Evolutionary conservation across 2,888 invertebrate species (phyloP), one percentile per base, ranked within the genome.

Genomic region (Melanostoma scalare): DNA sequence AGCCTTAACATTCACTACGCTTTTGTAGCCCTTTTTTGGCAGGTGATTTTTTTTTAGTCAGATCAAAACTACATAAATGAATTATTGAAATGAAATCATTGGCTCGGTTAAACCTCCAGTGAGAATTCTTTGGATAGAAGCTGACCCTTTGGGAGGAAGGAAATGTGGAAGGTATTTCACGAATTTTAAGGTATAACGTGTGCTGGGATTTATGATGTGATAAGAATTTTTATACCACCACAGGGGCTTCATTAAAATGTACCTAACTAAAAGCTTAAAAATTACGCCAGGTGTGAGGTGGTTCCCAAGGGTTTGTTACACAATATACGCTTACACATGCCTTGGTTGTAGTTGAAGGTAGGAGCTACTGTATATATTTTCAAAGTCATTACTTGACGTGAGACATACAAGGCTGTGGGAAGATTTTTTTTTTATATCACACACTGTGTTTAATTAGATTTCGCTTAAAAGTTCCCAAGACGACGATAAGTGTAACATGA

Each of bases 51-150:
- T 20, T 20, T 33, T 61, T 61, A 20, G 35, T 46, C 44, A 2
- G 10, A 8, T 35, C 60, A 46, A 36, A 61, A 61, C 60, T 35
- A 61, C 35, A 61, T 46, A 61, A 61, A 20, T 61, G 60, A 61
- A 61, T 35, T 61, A 61, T 61, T 46, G 36, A 3, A 61, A 61
- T 61, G 46, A 61, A 61, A 61, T 61, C 60, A 33, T 61, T 8
- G 44, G 33, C 33, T 33, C 3, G 5, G 44, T 10, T 35, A 46
- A 4, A 20, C 46, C 3, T 8, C 35, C 20, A 35, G 44, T 46
- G 3, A 46, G 60, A 9, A 35, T 9, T 60, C 20, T 20, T 0
- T 36, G 33, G n/a, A 46, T 3, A 8, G 10, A 4, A 44, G 20
- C 20, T 20, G 20, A 40, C 20, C 40, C 10, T 61, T 60, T 61